Percentiles rank a stretch among this genome's conserved stretches.
phyloP scores from a whole-genome alignment of 2,797 vertebrate genomes.

The Anabacerthia variegaticeps region DNA sequence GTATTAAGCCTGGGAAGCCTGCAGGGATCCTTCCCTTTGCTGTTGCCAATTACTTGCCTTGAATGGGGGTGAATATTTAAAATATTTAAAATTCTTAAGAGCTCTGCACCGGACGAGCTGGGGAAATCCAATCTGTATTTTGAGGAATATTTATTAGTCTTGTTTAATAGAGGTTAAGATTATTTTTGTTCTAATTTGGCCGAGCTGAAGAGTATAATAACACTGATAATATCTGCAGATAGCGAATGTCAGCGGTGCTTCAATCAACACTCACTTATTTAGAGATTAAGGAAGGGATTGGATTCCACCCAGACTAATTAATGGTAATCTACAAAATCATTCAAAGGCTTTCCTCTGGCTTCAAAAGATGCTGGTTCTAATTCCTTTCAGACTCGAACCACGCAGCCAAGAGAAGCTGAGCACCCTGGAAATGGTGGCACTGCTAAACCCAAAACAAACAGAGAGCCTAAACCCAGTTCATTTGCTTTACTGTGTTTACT shows the following conservation, averaged over 20 bases:
- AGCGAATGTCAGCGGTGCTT: background rate
- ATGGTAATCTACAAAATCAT: background rate
- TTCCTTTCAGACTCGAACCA: background rate
- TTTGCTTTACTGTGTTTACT: background rate
- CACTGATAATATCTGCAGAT: background rate
- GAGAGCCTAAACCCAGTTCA: background rate
- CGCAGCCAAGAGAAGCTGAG: background rate
- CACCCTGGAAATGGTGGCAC: background rate
- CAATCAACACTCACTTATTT: background rate
- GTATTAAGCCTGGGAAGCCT: background rate
- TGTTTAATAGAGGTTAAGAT: background rate
- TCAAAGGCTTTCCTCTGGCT: background rate
- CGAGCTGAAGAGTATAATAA: background rate
- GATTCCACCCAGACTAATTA: slow-evolving; percentile 18
- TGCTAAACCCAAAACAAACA: background rate
- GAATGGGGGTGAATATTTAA: background rate
- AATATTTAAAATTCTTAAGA: background rate
- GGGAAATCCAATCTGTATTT: slow-evolving; percentile 11
- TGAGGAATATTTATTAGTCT: slow-evolving; percentile 7
- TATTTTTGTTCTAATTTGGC: slow-evolving; percentile 20
- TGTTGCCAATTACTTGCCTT: background rate
- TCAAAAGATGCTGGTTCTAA: background rate
- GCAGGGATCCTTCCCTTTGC: background rate
- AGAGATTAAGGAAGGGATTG: background rate
- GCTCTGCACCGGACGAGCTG: background rate